A percentile compares a stretch with the other conserved stretches of the same genome.
phyloP scores from a whole-genome alignment of 2,797 vertebrate species.

The Cossypha dichroa region DNA sequence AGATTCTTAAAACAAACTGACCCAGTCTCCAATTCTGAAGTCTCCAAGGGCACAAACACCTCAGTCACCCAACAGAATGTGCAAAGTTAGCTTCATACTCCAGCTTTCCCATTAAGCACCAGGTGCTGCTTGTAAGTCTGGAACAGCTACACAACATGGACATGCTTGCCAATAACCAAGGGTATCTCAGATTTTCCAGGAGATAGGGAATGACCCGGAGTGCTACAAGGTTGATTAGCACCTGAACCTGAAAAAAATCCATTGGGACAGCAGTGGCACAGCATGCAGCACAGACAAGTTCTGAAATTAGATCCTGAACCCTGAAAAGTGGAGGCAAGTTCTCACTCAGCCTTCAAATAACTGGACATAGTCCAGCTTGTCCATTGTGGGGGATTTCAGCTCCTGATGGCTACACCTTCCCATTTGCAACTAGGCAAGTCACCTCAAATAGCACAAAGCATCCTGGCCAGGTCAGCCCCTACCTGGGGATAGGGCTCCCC shows the following conservation, averaged over 20 bases:
- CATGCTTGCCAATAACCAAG: neutral
- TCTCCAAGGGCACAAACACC: neutral
- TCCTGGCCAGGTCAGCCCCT: neutral
- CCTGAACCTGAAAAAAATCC: neutral
- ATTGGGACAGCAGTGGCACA: neutral
- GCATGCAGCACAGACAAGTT: neutral
- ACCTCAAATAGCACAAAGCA: neutral
- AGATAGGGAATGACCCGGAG: neutral
- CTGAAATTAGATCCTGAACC: neutral
- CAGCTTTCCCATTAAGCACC: neutral
- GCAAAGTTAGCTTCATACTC: neutral
- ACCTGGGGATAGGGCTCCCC: neutral
- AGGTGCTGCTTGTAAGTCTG: neutral
- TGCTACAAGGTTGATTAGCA: neutral
- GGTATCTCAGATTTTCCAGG: neutral
- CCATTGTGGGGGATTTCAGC: neutral
- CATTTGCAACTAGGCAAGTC: neutral
- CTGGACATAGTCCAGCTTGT: neutral
- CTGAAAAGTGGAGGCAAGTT: accelerated
- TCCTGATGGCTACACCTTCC: neutral
- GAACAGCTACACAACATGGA: neutral
- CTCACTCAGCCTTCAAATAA: neutral
- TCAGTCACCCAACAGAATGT: neutral
- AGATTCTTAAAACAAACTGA: neutral
- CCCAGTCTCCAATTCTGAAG: neutral